Percentiles rank a stretch among this genome's conserved stretches.
Conservation (phyloP, 2,797 vertebrate species). For the Anolis apletophallus region DNA sequence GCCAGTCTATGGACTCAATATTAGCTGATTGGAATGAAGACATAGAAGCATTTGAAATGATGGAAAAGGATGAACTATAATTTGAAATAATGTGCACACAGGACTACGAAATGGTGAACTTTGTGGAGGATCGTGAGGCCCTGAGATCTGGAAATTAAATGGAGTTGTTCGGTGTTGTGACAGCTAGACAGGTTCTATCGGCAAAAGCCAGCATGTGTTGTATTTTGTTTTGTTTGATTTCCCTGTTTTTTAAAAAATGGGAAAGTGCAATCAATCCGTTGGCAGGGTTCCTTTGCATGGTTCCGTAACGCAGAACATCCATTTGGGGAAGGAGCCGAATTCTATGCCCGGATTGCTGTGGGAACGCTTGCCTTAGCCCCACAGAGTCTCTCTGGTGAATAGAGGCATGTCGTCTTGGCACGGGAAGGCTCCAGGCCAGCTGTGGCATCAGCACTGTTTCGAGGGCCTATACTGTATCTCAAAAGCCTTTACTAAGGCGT, state of each 20-base stretch:
- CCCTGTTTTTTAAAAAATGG: constrained; percentile 70
- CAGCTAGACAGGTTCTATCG: constrained; percentile 61
- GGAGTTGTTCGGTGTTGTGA: constrained; percentile 71
- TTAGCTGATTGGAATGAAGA: constrained; percentile 98
- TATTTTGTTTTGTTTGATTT: constrained; percentile 63
- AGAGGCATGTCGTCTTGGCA: neutral
- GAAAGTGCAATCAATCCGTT: constrained; percentile 67
- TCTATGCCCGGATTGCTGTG: constrained; percentile 16
- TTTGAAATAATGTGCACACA: constrained; percentile 74
- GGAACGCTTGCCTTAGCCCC: constrained; percentile 14
- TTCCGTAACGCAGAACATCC: constrained; percentile 55
- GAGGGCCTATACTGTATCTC: neutral
- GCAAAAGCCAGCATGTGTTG: constrained; percentile 67
- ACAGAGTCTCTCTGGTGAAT: neutral
- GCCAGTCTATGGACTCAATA: constrained; percentile 90
- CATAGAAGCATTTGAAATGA: constrained; percentile 98
- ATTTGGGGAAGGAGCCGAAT: neutral
- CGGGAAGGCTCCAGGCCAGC: neutral
- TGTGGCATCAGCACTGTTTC: neutral
- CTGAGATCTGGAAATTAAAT: constrained; percentile 56
- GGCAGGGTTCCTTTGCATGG: constrained; percentile 44
- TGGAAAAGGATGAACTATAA: constrained; percentile 99
- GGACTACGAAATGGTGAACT: constrained; percentile 69
- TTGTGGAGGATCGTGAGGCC: constrained; percentile 68
- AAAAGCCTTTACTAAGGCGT: constrained; percentile 13